These are phyloP conservation scores for Rhopilema esculentum DNA, from an alignment of 30 jellyfish, hydroid and myxozoan species.

Conservation along the genomic window DNA sequence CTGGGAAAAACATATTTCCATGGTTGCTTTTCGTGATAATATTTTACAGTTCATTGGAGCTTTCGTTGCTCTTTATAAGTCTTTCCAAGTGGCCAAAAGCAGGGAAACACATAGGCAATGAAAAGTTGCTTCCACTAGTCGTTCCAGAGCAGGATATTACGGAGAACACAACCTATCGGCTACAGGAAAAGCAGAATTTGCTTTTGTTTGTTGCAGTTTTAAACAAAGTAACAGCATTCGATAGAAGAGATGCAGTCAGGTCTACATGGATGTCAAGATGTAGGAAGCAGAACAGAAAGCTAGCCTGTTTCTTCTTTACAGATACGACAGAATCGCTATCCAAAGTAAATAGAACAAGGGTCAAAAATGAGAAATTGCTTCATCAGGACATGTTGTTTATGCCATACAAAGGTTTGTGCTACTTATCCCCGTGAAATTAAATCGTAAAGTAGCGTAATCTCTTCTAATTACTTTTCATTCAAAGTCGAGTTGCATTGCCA, in stretches of 20 bases:
- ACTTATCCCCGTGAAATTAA: background rate
- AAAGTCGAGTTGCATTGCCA: too few species aligned
- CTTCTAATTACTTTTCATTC: background rate
- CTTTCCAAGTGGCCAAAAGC: background rate
- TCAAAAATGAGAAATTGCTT: conserved; percentile 28
- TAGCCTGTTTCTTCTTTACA: conserved; percentile 79
- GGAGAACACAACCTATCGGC: background rate
- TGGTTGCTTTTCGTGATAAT: background rate
- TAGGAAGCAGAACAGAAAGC: conserved; percentile 2
- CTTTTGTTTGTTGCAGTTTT: conserved; percentile 76
- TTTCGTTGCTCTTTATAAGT: background rate
- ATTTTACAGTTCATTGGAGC: background rate
- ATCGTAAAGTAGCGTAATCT: background rate
- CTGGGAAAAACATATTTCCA: background rate
- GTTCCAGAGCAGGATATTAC: too few species aligned
- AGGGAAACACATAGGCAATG: background rate
- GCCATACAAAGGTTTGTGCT: conserved; percentile 83
- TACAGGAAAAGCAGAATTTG: background rate
- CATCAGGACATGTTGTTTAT: conserved; percentile 73
- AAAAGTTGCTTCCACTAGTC: too few species aligned
- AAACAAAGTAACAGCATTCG: conserved; percentile 47
- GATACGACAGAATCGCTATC: conserved; percentile 60
- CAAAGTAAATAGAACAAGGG: conserved; percentile 3
- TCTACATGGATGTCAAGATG: conserved; percentile 87
- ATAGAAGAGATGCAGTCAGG: conserved; percentile 77